These are phyloP conservation scores for Herminia tarsipennalis DNA, from an alignment of 2,888 invertebrate genomes.

Conservation along the genomic window DNA sequence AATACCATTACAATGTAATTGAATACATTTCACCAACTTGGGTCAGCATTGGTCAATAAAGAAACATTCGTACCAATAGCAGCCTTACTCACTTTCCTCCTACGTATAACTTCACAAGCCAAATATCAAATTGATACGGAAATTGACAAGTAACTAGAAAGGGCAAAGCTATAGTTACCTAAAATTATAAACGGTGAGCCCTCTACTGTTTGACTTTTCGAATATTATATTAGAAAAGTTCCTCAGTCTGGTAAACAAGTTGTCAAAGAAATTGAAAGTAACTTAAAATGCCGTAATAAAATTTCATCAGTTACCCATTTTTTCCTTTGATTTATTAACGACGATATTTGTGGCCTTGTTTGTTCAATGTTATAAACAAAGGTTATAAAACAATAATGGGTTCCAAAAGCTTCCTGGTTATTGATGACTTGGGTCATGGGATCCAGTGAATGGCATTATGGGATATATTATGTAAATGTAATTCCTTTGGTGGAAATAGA, in stretches of 20 bases:
- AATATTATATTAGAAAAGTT: slow-evolving; percentile 71
- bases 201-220: slow-evolving; percentile 59
- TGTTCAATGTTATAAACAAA: slow-evolving; percentile 39
- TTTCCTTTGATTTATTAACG: slow-evolving; percentile 63
- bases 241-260: slow-evolving; percentile 33
- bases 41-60: slow-evolving; percentile 2
- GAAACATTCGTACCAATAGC: slow-evolving; percentile 1
- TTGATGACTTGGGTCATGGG: slow-evolving; percentile 26
- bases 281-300: slow-evolving; percentile 56
- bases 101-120: slow-evolving; percentile 9
- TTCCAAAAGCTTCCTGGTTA: slow-evolving; percentile 34
- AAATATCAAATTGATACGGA: slow-evolving; percentile 28
- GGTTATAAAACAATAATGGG: slow-evolving; percentile 45
- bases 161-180: slow-evolving; percentile 40
- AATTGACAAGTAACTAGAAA: slow-evolving; percentile 39
- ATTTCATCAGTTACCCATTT: slow-evolving; percentile 51
- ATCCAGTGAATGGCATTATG: slow-evolving; percentile 15
- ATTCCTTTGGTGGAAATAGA: slow-evolving; percentile 10
- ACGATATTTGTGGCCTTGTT: slow-evolving; percentile 56
- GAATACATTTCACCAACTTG: slow-evolving; percentile 3
- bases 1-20: slow-evolving; percentile 12
- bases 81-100: background rate
- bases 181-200: slow-evolving; percentile 57
- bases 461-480: slow-evolving; percentile 25
- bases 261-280: slow-evolving; percentile 59